These are phyloP conservation scores for Alaudala cheleensis DNA, from an alignment of 2,113 vertebrate species.

Conservation along the genomic window DNA sequence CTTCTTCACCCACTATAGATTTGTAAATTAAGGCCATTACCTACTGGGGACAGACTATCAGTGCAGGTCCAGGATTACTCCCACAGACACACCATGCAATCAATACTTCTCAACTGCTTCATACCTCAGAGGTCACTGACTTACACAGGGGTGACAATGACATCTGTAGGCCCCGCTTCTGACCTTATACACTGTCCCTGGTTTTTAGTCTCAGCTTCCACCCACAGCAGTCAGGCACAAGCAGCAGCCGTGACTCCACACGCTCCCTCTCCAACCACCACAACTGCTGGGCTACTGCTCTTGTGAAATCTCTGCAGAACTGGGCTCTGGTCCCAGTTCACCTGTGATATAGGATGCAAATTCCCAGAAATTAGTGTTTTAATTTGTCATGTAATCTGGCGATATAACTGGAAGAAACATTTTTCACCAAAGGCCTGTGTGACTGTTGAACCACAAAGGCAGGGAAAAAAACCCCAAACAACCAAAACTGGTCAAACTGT, in stretches of 20 bases:
- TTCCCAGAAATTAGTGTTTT: background rate
- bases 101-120: background rate
- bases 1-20: background rate
- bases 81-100: fast-evolving
- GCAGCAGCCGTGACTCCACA: background rate
- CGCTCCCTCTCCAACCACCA: background rate
- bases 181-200: background rate
- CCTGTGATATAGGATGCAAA: background rate
- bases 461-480: fast-evolving
- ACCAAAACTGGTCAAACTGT: background rate
- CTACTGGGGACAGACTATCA: fast-evolving
- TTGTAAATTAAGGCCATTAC: background rate
- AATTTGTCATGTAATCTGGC: background rate
- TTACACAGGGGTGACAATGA: background rate
- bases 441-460: background rate
- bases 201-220: background rate
- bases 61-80: background rate
- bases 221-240: background rate
- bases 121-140: background rate
- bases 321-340: background rate
- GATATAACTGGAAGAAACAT: background rate
- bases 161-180: background rate
- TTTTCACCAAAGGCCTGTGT: background rate
- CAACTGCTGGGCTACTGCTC: background rate
- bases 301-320: background rate